These are phyloP conservation scores for Megaceryle maxima DNA, from an alignment of 2,113 vertebrate species.

Conservation along the genomic window DNA sequence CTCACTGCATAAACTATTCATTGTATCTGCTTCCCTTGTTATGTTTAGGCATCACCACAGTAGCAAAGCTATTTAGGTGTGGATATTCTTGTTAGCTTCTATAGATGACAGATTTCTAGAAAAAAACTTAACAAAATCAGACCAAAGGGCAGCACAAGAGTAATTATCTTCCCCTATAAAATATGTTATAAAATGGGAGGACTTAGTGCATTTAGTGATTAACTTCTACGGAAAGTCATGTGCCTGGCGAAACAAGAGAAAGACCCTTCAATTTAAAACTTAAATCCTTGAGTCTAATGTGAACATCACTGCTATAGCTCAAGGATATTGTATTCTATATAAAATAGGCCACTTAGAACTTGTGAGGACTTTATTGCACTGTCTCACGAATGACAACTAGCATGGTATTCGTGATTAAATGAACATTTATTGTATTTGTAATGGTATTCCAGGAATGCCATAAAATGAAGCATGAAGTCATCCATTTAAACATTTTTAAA, in stretches of 20 bases:
- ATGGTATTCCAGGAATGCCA: constrained; percentile 64
- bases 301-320: constrained; percentile 47
- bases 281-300: constrained; percentile 41
- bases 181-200: constrained; percentile 31
- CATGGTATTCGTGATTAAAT: constrained; percentile 43
- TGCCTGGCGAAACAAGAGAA: constrained; percentile 34
- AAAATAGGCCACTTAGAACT: constrained; percentile 70
- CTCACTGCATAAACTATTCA: constrained; percentile 46
- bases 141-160: constrained; percentile 18
- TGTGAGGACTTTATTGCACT: constrained; percentile 62
- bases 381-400: constrained; percentile 54
- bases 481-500: constrained; percentile 67
- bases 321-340: constrained; percentile 66
- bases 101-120: constrained; percentile 56
- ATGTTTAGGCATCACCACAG: constrained; percentile 37
- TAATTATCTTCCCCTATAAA: constrained; percentile 58
- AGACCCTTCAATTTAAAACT: constrained; percentile 55
- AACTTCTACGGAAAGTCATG: constrained; percentile 59
- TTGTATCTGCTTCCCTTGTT: constrained; percentile 45
- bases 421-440: constrained; percentile 68
- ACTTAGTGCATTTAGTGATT: constrained; percentile 55
- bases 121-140: constrained; percentile 44
- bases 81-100: constrained; percentile 65
- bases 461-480: constrained; percentile 64
- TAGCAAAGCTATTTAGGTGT: constrained; percentile 54